These are phyloP conservation scores for Todiramphus chloris DNA, from an alignment of 2,113 vertebrate species.

Conservation along the genomic window DNA sequence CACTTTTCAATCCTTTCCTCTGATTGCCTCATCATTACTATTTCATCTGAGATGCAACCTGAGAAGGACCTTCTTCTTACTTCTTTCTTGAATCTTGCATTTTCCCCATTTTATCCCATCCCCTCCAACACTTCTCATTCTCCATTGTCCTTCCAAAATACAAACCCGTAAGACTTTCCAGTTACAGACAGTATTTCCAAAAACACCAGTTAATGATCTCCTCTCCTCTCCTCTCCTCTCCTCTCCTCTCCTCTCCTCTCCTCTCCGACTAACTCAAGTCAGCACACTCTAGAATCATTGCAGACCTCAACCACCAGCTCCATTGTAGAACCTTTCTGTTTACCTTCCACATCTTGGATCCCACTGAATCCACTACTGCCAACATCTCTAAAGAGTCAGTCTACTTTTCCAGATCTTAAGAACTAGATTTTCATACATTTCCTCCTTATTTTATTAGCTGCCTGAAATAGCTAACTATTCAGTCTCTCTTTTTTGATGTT, in stretches of 20 bases:
- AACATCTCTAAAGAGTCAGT: background rate
- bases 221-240: background rate
- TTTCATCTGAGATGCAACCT: background rate
- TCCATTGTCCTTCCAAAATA: background rate
- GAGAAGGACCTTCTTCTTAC: background rate
- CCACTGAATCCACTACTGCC: background rate
- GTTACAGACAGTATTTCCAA: background rate
- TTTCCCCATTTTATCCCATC: background rate
- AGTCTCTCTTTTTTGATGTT: background rate
- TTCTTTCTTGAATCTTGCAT: background rate
- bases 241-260: no score
- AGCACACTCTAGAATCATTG: no score
- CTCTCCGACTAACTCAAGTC: no score
- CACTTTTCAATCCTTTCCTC: background rate
- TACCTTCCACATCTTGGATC: no score
- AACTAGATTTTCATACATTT: background rate
- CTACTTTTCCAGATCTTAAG: background rate
- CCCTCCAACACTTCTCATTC: background rate
- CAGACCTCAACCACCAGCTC: no score
- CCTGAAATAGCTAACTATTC: background rate
- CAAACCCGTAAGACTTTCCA: background rate
- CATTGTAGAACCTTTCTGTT: no score
- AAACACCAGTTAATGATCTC: background rate
- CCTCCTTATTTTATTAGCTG: background rate
- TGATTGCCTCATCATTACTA: background rate